phyloP scores from a whole-genome alignment of 2,113 vertebrate genomes.

The Lagenorhynchus albirostris region DNA sequence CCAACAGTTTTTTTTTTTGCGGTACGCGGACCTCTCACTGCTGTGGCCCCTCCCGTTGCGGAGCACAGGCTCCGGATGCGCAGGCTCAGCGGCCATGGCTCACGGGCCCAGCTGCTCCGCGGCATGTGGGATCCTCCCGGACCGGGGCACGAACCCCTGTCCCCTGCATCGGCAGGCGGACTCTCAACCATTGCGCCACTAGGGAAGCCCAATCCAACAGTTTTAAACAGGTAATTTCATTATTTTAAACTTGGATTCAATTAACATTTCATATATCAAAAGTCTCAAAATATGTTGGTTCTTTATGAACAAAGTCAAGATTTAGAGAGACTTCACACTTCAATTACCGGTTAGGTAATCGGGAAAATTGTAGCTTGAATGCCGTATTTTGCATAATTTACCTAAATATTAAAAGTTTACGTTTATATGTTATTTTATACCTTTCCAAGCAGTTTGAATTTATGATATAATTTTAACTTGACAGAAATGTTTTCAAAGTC shows the following conservation, averaged over 20 bases:
- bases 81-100: too few relatives aligned
- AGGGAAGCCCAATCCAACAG: neutral
- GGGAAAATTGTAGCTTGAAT: neutral
- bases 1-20: neutral
- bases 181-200: too few relatives aligned
- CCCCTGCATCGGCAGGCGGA: too few relatives aligned
- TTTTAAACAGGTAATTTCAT: slow-evolving; percentile 19
- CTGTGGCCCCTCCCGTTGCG: too few relatives aligned
- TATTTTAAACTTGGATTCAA: slow-evolving; percentile 8
- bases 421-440: neutral
- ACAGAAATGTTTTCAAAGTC: slow-evolving; percentile 5
- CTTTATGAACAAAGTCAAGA: neutral
- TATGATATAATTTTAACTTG: slow-evolving; percentile 12
- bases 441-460: neutral
- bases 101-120: too few relatives aligned
- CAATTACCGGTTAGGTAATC: neutral
- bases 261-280: slow-evolving; percentile 6
- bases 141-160: too few relatives aligned
- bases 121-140: too few relatives aligned
- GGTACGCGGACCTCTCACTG: too few relatives aligned
- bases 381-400: slow-evolving; percentile 13
- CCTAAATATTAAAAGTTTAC: neutral
- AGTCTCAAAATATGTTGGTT: neutral
- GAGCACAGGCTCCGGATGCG: too few relatives aligned
- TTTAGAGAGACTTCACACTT: neutral